A percentile compares a stretch with the other conserved stretches of the same genome.
Conservation (phyloP, 2,888 invertebrate genomes). For the Marronus borbonicus region DNA sequence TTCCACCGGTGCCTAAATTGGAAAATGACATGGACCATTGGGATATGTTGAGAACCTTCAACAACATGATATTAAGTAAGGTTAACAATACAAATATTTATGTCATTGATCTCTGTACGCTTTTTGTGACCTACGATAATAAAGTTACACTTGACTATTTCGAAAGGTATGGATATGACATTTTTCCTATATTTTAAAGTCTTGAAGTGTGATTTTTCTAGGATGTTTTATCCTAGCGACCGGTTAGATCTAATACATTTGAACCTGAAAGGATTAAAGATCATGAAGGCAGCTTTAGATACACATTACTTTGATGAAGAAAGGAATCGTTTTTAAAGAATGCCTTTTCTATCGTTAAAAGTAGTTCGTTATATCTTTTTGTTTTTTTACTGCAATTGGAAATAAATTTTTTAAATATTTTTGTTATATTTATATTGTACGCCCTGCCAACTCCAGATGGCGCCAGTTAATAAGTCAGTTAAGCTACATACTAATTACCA, state of each 20-base stretch:
- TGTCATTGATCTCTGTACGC: neutral
- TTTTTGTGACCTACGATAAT: neutral
- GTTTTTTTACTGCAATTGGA: too few relatives aligned
- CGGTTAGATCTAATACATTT: slow-evolving; percentile 36
- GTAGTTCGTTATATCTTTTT: too few relatives aligned
- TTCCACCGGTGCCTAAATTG: slow-evolving; percentile 37
- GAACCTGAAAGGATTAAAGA: slow-evolving; percentile 27
- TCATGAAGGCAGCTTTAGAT: slow-evolving; percentile 6
- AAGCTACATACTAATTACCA: too few relatives aligned
- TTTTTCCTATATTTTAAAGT: neutral
- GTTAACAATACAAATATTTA: neutral
- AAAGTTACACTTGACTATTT: neutral
- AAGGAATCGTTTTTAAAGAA: too few relatives aligned
- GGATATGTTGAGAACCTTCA: neutral
- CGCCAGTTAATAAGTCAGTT: too few relatives aligned
- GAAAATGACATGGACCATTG: slow-evolving; percentile 5
- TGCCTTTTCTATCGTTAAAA: too few relatives aligned
- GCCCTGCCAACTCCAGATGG: too few relatives aligned
- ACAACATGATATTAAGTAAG: neutral
- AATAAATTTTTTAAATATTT: too few relatives aligned
- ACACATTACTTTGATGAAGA: neutral
- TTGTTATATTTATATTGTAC: too few relatives aligned
- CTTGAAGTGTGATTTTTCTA: neutral
- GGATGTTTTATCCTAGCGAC: slow-evolving; percentile 2
- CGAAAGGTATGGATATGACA: neutral